Evolutionary conservation across 2,113 vertebrate species (phyloP), one percentile per base, ranked within the genome.

Genomic region (Glareola pratincola): DNA sequence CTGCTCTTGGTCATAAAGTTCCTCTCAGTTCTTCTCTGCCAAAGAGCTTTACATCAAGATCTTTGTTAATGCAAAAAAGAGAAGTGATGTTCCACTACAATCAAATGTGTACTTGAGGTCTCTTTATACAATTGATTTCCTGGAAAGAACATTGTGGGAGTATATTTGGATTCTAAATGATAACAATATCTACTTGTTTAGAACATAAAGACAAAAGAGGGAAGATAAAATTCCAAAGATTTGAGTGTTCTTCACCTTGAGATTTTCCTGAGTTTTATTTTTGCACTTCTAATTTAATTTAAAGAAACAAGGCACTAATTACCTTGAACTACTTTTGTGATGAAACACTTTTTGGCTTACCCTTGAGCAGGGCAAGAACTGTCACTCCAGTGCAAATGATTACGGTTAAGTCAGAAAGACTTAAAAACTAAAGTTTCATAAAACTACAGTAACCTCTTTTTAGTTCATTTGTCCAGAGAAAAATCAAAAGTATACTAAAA

Each of bases 241-340:
- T 91, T 95, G 77, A 88, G 57, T 93, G 91, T 95, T 95, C 96
- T 94, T 98, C 93, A 93, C 95, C 97, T 98, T 98, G 96, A 97
- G 86, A 96, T 93, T 97, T 82, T 93, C 88, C 97, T 85, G 76
- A 95, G 94, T 86, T 97, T 97, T 97, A 94, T 97, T 98, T 97
- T 92, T 92, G 79, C 86, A 87, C 94, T 96, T 95, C 89, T 82
- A 91, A 91, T 96, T 95, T 84, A 86, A 91, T 94, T 97, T 97
- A 97, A 97, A 96, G 92, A 96, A 96, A 96, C 90, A 96, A 85
- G 85, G 95, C 53, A 81, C 90, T 93, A 97, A 97, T 97, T 97
- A 92, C 96, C 97, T 98, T 98, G 97, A 98, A 97, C 96, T 97
- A 95, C 95, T 97, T 94, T 93, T 81, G 60, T 53, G 67, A 75